These are phyloP conservation scores for Astreopora myriophthalma DNA, from an alignment of 64 coral and sea anemone species.

Conservation along the genomic window DNA sequence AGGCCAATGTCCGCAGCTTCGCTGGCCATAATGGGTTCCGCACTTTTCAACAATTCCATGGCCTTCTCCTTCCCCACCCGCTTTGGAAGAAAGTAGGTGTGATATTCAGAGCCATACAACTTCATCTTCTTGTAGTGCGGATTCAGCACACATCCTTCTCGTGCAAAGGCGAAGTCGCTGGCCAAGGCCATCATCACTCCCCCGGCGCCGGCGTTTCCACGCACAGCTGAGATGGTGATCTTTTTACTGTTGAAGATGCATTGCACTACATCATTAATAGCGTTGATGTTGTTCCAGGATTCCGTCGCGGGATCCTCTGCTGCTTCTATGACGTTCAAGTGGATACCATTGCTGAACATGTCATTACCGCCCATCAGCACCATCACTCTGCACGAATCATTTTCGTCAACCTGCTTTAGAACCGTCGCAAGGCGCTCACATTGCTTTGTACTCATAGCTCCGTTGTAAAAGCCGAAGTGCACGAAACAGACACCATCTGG, in stretches of 20 bases:
- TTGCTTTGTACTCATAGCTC: conserved; percentile 78
- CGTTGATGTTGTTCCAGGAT: conserved; percentile 77
- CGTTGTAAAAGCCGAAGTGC: conserved; percentile 80
- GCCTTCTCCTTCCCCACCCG: conserved; percentile 51
- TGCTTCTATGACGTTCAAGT: conserved; percentile 74
- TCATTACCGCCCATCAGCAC: conserved; percentile 74
- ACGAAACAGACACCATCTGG: conserved; percentile 70
- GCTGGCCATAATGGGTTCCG: conserved; percentile 26
- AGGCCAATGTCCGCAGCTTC: conserved; percentile 44
- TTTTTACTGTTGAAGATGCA: conserved; percentile 67
- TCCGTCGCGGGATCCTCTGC: conserved; percentile 39
- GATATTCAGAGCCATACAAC: conserved; percentile 77
- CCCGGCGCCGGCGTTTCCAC: conserved; percentile 75
- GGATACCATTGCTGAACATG: conserved; percentile 83
- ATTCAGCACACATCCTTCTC: conserved; percentile 73
- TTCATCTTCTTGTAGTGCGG: conserved; percentile 79
- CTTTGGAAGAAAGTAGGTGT: conserved; percentile 66
- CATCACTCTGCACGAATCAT: conserved; percentile 61
- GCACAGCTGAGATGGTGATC: conserved; percentile 66
- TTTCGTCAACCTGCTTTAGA: conserved; percentile 25
- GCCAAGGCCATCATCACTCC: conserved; percentile 77
- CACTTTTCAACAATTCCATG: conserved; percentile 10
- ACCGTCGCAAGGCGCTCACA: conserved; percentile 47
- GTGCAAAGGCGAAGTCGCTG: conserved; percentile 54
- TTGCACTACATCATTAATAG: conserved; percentile 73